Percentiles rank a stretch among this genome's conserved stretches.
Evolutionary conservation across 2,113 vertebrate species (phyloP).

Genomic region (Rissa tridactyla): DNA sequence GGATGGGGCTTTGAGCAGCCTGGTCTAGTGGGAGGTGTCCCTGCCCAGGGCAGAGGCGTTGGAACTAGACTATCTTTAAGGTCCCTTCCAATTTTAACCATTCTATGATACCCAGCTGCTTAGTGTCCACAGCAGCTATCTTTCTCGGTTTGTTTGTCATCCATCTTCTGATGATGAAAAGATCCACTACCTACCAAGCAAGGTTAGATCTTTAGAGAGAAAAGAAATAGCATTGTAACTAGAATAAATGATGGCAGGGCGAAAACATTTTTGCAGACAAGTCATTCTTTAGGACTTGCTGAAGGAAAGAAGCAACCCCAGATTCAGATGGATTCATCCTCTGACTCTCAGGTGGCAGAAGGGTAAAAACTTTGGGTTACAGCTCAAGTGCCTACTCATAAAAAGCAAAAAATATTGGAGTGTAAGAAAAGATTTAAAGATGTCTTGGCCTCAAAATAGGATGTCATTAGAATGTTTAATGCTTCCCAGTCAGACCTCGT

Average conservation of each 20-base stretch:
- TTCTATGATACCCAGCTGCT: background rate
- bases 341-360: background rate
- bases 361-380: background rate
- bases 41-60: background rate
- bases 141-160: background rate
- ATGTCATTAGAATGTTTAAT: background rate
- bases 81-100: background rate
- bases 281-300: background rate
- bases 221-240: background rate
- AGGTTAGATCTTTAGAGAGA: background rate
- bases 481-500: background rate
- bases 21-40: background rate
- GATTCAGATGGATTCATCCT: background rate
- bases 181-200: background rate
- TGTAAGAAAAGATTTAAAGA: background rate
- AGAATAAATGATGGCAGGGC: background rate
- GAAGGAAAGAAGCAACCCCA: background rate
- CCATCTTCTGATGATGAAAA: background rate
- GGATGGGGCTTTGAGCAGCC: background rate
- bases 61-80: background rate
- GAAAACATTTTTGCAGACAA: background rate
- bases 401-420: background rate
- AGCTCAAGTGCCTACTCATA: background rate
- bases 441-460: background rate
- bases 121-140: background rate